Evolutionary conservation across 2,888 invertebrate genomes (phyloP).

Genomic region (Cremastobaeus sp.): DNA sequence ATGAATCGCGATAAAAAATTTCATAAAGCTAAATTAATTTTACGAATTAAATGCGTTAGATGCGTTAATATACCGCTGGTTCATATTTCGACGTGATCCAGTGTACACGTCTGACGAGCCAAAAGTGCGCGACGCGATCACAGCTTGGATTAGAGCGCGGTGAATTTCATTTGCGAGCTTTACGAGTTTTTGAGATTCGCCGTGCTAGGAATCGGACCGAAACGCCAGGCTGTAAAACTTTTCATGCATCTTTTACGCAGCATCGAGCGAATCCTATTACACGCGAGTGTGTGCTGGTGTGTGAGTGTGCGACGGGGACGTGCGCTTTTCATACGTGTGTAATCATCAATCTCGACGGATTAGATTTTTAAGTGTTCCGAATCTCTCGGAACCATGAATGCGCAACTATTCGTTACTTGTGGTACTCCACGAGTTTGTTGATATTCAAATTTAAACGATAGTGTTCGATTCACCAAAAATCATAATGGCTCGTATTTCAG

Average conservation of each 20-base stretch:
- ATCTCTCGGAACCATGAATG: constrained; percentile 64
- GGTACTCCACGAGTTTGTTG: constrained; percentile 47
- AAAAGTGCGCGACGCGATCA: constrained; percentile 72
- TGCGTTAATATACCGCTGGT: constrained; percentile 19
- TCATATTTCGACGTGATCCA: constrained; percentile 38
- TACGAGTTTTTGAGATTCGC: constrained; percentile 76
- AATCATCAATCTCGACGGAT: constrained; percentile 55
- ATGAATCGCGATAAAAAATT: constrained; percentile 45
- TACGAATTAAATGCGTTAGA: constrained; percentile 37
- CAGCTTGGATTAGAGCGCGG: constrained; percentile 71
- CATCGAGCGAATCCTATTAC: constrained; percentile 61
- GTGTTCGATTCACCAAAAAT: constrained; percentile 37
- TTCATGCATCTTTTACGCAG: constrained; percentile 65
- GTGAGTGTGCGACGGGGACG: constrained; percentile 20
- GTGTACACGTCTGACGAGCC: constrained; percentile 56
- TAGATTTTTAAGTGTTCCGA: constrained; percentile 59
- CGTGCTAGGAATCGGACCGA: constrained; percentile 60
- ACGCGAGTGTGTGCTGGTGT: constrained; percentile 39
- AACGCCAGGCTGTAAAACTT: constrained; percentile 65
- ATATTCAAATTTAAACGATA: constrained; percentile 52
- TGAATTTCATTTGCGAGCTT: constrained; percentile 75
- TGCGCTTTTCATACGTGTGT: constrained; percentile 58
- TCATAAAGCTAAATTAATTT: constrained; percentile 57
- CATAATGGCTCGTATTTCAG: no score
- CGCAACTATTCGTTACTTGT: constrained; percentile 44